Conservation (phyloP, 2,797 vertebrate species). For the Phyllotis vaccarum region DNA sequence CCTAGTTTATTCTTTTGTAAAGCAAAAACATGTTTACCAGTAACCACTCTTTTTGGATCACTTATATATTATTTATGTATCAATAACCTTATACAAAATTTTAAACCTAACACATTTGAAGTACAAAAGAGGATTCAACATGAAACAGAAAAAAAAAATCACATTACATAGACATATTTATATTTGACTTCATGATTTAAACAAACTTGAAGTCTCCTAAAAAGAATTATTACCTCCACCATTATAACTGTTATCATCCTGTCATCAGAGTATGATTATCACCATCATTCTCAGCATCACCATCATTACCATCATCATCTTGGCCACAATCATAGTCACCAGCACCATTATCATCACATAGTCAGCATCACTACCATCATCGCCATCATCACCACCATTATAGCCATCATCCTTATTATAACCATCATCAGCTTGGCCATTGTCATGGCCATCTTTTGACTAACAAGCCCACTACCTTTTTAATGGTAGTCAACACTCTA, state of each 20-base stretch:
- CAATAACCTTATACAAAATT: neutral
- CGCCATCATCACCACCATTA: neutral
- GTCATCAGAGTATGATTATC: no score
- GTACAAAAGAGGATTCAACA: neutral
- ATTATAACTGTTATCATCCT: neutral
- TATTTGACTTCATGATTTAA: constrained; percentile 43
- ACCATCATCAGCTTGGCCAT: neutral
- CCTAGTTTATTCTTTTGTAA: neutral
- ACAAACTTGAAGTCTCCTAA: neutral
- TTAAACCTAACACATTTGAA: constrained; percentile 14
- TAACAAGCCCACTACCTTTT: neutral
- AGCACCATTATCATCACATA: neutral
- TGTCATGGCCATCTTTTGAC: neutral
- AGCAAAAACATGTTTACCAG: neutral
- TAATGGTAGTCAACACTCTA: neutral
- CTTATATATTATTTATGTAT: neutral
- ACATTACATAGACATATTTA: neutral
- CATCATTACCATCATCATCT: neutral
- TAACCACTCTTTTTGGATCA: neutral
- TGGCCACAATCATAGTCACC: no score
- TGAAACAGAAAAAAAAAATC: neutral
- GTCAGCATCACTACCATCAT: neutral
- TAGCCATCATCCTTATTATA: neutral
- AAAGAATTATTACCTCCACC: neutral
- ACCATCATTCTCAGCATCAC: no score